Conservation (phyloP, 1,140 invertebrate species). For the Anoplolepis gracilipes region DNA sequence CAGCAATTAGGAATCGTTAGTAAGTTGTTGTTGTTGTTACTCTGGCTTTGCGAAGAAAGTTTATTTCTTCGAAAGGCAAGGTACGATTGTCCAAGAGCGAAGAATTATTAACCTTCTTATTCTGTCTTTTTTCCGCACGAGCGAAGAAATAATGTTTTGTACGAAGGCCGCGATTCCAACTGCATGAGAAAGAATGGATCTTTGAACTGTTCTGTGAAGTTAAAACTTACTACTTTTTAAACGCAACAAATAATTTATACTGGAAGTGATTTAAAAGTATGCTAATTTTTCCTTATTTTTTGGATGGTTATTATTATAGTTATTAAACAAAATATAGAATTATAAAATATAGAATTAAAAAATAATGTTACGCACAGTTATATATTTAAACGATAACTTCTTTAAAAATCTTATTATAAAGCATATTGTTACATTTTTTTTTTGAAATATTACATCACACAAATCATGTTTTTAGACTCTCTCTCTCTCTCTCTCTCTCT, state of each 20-base stretch:
- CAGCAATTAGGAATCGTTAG: conserved; percentile 41
- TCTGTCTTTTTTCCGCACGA: conserved; percentile 6
- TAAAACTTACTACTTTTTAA: conserved; percentile 10
- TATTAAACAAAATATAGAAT: too few species aligned
- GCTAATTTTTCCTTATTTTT: background rate
- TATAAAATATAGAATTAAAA: too few species aligned
- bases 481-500: too few species aligned
- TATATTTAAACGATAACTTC: too few species aligned
- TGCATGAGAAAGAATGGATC: conserved; percentile 2
- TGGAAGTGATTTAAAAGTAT: background rate
- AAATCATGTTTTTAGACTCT: too few species aligned
- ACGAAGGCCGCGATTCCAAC: background rate
- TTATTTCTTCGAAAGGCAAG: conserved; percentile 14
- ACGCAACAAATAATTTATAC: conserved; percentile 27
- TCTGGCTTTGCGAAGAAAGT: conserved; percentile 13
- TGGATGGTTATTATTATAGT: too few species aligned
- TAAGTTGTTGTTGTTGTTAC: conserved; percentile 22
- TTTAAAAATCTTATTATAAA: too few species aligned
- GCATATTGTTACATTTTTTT: too few species aligned
- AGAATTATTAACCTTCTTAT: conserved; percentile 45
- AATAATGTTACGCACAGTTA: too few species aligned
- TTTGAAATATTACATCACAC: too few species aligned
- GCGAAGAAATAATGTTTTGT: conserved; percentile 23
- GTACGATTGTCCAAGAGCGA: conserved; percentile 17
- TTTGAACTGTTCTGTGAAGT: background rate